Evolutionary conservation across 2,797 vertebrate species (phyloP).

Genomic region (Australoheros facetus): DNA sequence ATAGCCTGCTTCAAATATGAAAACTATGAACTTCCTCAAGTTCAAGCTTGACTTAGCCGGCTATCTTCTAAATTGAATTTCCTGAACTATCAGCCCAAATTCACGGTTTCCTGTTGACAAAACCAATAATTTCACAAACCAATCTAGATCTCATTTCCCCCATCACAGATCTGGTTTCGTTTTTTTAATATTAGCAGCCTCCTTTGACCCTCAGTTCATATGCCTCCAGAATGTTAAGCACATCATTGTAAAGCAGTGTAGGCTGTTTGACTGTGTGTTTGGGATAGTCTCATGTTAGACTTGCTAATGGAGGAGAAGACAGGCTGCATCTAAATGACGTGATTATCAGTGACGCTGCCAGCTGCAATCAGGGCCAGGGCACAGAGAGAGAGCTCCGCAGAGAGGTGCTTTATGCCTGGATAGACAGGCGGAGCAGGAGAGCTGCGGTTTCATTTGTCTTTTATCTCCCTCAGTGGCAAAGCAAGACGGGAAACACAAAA

Average conservation of each 20-base stretch:
- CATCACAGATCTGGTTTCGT: constrained; percentile 21
- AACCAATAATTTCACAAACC: constrained; percentile 42
- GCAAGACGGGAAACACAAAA: constrained; percentile 37
- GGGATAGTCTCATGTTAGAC: constrained; percentile 61
- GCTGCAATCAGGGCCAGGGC: constrained; percentile 75
- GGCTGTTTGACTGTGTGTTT: constrained; percentile 49
- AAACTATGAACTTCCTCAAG: constrained; percentile 19
- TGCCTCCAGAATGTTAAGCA: constrained; percentile 59
- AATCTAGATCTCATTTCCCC: constrained; percentile 39
- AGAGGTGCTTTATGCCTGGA: constrained; percentile 71
- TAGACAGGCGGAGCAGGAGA: constrained; percentile 49
- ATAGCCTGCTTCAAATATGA: constrained; percentile 3
- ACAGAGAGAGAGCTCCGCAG: constrained; percentile 58
- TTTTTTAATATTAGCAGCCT: constrained; percentile 25
- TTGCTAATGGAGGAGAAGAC: constrained; percentile 73
- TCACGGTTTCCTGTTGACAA: constrained; percentile 43
- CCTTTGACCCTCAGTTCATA: constrained; percentile 40
- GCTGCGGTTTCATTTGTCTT: constrained; percentile 62
- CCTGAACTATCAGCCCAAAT: constrained; percentile 29
- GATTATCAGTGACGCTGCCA: constrained; percentile 82
- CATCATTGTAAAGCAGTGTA: constrained; percentile 28
- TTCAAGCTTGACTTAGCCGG: constrained; percentile 22
- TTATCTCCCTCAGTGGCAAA: constrained; percentile 57
- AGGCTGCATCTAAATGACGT: constrained; percentile 78
- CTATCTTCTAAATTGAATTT: constrained; percentile 55